Base-by-base conservation (phyloP, 37 sponge, comb jelly and placozoan species). In the Lycopodina hypogea region DNA sequence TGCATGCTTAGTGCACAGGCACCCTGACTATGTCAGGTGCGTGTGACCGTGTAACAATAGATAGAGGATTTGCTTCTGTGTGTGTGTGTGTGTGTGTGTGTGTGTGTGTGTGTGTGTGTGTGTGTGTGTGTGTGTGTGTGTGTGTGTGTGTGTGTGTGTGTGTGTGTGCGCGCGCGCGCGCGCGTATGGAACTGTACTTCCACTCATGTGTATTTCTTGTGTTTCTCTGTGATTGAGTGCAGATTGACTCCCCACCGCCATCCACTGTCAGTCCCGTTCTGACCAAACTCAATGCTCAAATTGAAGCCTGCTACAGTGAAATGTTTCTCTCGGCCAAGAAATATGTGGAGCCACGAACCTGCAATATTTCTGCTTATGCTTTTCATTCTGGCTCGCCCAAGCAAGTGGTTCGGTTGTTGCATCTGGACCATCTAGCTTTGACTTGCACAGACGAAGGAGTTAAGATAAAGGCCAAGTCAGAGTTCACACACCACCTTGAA, bases 191-290 rank as follows among this genome's bases (percentile, higher is more conserved):
- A 22, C 8, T 30, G 3, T 68, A 3, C 68, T 68, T 68, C 9
- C 39, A 4, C 68, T 29, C 68, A 37, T 33, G 22, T 33, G 68
- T 35, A 4, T 63, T 12, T 63, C 29, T 28, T 21, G 65, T 28
- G 11, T 14, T 28, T 14, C 19, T 11, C 11, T 68, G 21, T 68
- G 38, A 9, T 8, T 36, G 39, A 68, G 60, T 59, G 60, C 60
- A 78, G 78, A 48, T 78, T 21, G 78, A 78, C 18, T 78, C 78
- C 29, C 78, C 78, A n/a, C 83, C 68, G 2, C 75, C 83, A 0
- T 75, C 68, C 8, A 34, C 74, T 0, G 23, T 40, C 39, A 66
- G 67, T 7, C 11, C 29, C 30, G 77, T 75, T 53, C 84, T 75
- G 52, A 33, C 45, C 36, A 69, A 63, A 22, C 78, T 71, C 2